Percentiles rank a stretch among this genome's conserved stretches.
Evolutionary conservation across 2,797 vertebrate genomes (phyloP).

Genomic region (Apodemus agrarius): DNA sequence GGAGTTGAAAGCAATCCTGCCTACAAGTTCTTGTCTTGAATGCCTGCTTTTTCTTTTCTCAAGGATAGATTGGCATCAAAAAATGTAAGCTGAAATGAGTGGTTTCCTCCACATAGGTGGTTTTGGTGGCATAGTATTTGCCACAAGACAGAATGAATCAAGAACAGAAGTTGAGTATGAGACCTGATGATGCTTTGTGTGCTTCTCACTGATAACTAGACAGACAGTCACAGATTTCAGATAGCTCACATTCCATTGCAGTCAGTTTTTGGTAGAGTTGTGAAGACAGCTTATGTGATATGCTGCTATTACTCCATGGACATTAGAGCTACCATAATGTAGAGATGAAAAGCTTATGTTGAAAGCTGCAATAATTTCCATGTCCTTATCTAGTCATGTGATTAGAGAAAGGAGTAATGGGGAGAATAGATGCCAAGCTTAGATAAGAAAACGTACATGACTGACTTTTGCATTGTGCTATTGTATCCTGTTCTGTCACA

Average conservation of each 20-base stretch:
- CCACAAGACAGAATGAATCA: neutral
- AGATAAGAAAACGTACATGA: too few relatives aligned
- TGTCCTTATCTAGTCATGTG: neutral
- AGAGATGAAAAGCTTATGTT: neutral
- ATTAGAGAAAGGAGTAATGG: neutral
- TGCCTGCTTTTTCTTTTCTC: too few relatives aligned
- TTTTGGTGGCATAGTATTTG: too few relatives aligned
- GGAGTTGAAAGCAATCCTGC: too few relatives aligned
- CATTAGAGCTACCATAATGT: neutral
- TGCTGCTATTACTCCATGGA: neutral
- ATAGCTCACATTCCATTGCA: neutral
- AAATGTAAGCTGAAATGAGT: too few relatives aligned
- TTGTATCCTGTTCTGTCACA: too few relatives aligned
- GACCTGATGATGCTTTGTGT: neutral
- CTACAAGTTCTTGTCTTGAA: too few relatives aligned
- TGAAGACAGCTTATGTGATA: neutral
- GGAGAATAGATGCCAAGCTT: accelerated
- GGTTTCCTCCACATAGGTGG: too few relatives aligned
- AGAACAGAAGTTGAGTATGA: neutral
- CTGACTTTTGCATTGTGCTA: too few relatives aligned
- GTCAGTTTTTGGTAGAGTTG: neutral
- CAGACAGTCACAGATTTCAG: neutral
- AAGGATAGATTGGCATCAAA: too few relatives aligned
- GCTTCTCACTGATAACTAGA: neutral
- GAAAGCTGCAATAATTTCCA: neutral